A percentile compares a stretch with the other conserved stretches of the same genome.
Conservation (phyloP, 2,797 vertebrate species). For the Sebastes iracundus region DNA sequence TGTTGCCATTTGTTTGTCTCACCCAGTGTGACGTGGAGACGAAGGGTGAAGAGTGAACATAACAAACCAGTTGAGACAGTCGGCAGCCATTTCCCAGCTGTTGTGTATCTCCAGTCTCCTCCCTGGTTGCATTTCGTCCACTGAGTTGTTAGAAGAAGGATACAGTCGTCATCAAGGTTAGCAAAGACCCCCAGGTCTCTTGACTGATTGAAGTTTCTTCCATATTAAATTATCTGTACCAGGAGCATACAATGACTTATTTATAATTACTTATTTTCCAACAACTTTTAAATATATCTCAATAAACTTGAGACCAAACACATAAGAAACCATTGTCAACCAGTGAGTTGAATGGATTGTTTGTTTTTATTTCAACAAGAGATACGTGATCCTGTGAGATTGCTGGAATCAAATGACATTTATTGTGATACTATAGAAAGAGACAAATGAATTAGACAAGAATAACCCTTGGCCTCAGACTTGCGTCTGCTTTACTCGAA, state of each 20-base stretch:
- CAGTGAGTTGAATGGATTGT: neutral
- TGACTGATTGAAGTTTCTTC: neutral
- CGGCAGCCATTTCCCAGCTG: neutral
- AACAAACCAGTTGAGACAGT: neutral
- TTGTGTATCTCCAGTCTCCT: neutral
- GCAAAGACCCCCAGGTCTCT: neutral
- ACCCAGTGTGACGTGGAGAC: neutral
- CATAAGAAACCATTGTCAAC: neutral
- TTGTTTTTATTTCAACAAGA: neutral
- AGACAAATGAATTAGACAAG: too few species aligned
- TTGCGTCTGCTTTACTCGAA: neutral
- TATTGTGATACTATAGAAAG: too few species aligned
- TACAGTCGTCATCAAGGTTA: neutral
- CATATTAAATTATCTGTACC: neutral
- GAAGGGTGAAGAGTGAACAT: conserved; percentile 1
- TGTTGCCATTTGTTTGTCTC: conserved; percentile 23
- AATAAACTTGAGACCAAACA: neutral
- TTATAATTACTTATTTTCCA: neutral
- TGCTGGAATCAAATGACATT: neutral
- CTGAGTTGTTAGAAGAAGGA: neutral
- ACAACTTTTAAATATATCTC: neutral
- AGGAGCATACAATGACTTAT: neutral
- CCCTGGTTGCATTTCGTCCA: neutral
- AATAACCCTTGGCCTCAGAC: neutral
- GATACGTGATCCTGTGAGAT: neutral